Conservation (phyloP, 1,140 invertebrate genomes). For the Tetraneura akinire region DNA sequence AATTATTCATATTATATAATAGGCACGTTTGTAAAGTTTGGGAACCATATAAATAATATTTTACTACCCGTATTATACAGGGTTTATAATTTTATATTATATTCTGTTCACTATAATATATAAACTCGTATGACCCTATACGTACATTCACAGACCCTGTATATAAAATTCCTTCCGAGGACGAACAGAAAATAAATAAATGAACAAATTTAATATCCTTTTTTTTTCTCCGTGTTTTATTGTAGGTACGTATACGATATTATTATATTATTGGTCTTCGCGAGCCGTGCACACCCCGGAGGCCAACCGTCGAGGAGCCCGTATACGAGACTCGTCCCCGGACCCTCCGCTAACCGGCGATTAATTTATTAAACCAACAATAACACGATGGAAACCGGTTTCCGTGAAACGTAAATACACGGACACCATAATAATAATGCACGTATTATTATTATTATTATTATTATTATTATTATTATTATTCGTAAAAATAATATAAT, state of each 20-base stretch:
- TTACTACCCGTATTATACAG: too few species aligned
- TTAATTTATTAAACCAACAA: conserved; percentile 49
- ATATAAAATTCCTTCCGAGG: conserved; percentile 34
- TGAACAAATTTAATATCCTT: too few species aligned
- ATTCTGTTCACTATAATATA: too few species aligned
- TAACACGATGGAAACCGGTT: conserved; percentile 28
- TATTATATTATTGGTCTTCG: too few species aligned
- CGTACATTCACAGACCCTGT: conserved; percentile 5
- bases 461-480: not conserved
- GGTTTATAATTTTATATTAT: too few species aligned
- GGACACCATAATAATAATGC: not conserved
- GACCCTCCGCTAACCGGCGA: conserved; percentile 29
- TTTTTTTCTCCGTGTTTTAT: too few species aligned
- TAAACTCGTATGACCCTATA: too few species aligned
- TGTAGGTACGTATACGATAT: too few species aligned
- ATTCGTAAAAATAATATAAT: not conserved
- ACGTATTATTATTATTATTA: not conserved
- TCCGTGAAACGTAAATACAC: conserved; percentile 22
- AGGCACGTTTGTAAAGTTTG: too few species aligned
- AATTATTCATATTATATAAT: too few species aligned
- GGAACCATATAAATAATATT: too few species aligned
- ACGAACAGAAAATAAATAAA: not conserved
- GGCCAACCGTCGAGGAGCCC: conserved; percentile 34
- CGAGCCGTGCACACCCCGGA: not conserved
- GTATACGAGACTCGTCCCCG: not conserved